phyloP scores from a whole-genome alignment of 2,888 invertebrate genomes.

The Julus scanicus region DNA sequence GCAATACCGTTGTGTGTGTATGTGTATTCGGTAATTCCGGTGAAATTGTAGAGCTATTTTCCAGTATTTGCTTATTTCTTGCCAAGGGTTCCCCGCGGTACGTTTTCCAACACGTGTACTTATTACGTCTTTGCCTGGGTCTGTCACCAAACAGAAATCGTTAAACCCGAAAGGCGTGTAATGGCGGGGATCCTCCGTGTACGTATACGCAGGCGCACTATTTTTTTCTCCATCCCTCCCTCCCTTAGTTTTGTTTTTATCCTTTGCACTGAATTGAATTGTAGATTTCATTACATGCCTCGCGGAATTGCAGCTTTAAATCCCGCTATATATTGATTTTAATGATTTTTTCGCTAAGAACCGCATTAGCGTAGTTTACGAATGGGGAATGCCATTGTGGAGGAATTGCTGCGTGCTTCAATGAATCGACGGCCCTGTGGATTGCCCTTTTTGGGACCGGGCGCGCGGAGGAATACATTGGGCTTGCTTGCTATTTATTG shows the following conservation, averaged over 20 bases:
- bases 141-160: conserved; percentile 31
- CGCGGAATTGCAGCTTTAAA: background rate
- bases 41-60: background rate
- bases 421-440: background rate
- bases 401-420: background rate
- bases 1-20: no score
- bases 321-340: conserved; percentile 4
- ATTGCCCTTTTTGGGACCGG: background rate
- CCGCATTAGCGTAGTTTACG: conserved; percentile 16
- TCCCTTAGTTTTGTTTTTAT: background rate
- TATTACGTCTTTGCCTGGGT: background rate
- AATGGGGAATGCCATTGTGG: background rate
- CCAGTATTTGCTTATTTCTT: background rate
- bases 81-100: conserved; percentile 18
- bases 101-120: conserved; percentile 40
- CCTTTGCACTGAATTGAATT: background rate
- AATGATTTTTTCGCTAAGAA: conserved; percentile 31
- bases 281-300: conserved; percentile 44
- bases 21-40: conserved; percentile 1
- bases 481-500: no score
- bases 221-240: background rate
- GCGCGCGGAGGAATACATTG: background rate
- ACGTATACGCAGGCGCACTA: background rate
- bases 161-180: conserved; percentile 43
- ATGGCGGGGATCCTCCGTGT: background rate